Conservation (phyloP, 1,140 invertebrate genomes). For the Aculops lycopersici region DNA sequence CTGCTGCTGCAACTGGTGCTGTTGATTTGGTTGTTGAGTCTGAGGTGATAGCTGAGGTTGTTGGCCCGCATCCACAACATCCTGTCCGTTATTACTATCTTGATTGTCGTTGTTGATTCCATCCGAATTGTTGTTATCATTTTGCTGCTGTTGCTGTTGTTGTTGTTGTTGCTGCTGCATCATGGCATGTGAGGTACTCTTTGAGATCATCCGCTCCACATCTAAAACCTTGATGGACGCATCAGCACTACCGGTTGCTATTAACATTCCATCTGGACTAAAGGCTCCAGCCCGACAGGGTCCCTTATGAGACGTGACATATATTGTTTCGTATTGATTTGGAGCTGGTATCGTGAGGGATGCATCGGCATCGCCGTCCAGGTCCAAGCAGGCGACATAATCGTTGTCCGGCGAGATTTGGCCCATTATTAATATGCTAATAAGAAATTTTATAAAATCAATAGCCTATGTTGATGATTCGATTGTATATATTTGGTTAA, state of each 20-base stretch:
- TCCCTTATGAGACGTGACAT: constrained; percentile 91
- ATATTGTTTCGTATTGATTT: constrained; percentile 83
- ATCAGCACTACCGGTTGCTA: constrained; percentile 91
- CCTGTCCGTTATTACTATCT: background rate
- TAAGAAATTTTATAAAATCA: no score
- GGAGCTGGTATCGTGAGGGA: constrained; percentile 51
- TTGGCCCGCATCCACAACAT: background rate
- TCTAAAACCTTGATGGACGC: constrained; percentile 94
- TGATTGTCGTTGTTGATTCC: constrained; percentile 7
- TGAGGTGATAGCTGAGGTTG: background rate
- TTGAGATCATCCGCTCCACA: constrained; percentile 86
- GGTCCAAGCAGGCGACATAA: background rate
- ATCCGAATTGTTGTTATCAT: constrained; percentile 17
- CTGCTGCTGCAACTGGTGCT: constrained; percentile 22
- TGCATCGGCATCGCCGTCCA: background rate
- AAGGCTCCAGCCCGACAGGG: constrained; percentile 78
- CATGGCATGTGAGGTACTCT: no score
- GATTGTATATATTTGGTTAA: no score
- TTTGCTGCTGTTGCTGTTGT: no score
- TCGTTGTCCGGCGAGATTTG: constrained; percentile 20
- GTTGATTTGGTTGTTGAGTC: constrained; percentile 2
- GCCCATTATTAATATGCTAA: no score
- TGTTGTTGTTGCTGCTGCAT: no score
- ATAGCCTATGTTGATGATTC: no score
- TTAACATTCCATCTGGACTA: constrained; percentile 56